A percentile compares a stretch with the other conserved stretches of the same genome.
Evolutionary conservation across 2,797 vertebrate genomes (phyloP).

Genomic region (Podarcis siculus): DNA sequence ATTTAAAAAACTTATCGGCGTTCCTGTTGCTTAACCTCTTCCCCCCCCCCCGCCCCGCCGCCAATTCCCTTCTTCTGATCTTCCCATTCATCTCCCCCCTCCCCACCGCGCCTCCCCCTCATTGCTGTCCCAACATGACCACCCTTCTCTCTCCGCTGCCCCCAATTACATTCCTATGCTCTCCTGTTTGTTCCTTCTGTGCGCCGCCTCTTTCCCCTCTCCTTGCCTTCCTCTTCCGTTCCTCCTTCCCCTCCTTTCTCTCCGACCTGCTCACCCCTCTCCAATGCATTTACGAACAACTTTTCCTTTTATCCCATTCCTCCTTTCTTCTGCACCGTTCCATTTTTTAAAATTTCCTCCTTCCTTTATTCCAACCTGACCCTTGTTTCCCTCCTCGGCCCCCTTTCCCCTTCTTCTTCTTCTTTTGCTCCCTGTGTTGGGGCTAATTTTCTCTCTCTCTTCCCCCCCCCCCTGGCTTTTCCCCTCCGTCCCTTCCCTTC

Average conservation of each 20-base stretch:
- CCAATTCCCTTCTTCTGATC: neutral
- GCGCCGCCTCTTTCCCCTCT: neutral
- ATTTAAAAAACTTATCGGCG: neutral
- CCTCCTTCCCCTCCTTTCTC: neutral
- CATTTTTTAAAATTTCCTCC: neutral
- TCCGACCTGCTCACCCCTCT: neutral
- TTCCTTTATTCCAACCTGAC: neutral
- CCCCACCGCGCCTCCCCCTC: neutral
- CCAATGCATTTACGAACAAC: too few species aligned
- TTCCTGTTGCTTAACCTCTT: neutral
- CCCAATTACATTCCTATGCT: neutral
- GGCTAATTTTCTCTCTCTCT: neutral
- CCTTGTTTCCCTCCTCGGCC: rapidly evolving
- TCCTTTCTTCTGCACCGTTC: neutral
- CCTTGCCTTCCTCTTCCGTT: neutral
- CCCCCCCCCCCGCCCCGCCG: neutral
- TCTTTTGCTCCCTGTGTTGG: too few species aligned
- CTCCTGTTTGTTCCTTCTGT: neutral
- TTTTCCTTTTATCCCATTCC: neutral
- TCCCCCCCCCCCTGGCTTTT: constrained; percentile 29
- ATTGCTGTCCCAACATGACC: neutral
- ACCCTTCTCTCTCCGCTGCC: neutral
- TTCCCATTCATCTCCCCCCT: neutral
- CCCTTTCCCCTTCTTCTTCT: too few species aligned
- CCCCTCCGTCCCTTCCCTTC: constrained; percentile 7